Percentiles rank a stretch among this genome's conserved stretches.
These are phyloP conservation scores for Pangasius krempfi DNA, from an alignment of 2,797 vertebrate genomes.

Conservation along the genomic window DNA sequence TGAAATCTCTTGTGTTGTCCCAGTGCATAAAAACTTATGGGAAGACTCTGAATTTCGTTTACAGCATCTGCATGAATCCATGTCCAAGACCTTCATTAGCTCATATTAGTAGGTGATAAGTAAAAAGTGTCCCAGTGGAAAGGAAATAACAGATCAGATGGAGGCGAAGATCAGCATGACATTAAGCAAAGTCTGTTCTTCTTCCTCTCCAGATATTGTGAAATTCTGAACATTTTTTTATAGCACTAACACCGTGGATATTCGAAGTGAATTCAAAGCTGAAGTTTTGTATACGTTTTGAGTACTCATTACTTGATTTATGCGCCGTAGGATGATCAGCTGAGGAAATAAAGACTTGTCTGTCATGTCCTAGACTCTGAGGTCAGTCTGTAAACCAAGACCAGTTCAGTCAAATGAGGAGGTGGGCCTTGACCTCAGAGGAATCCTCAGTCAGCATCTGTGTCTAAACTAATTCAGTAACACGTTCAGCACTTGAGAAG, in stretches of 20 bases:
- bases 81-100: background rate
- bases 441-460: constrained; percentile 23
- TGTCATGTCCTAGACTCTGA: background rate
- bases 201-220: background rate
- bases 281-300: too few relatives aligned
- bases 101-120: background rate
- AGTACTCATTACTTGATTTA: background rate
- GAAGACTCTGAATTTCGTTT: background rate
- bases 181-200: background rate
- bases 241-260: background rate
- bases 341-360: background rate
- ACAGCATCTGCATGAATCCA: background rate
- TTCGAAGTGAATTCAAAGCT: background rate
- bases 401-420: constrained; percentile 4
- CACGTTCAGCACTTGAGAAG: constrained; percentile 26
- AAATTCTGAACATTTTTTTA: background rate
- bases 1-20: background rate
- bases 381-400: background rate
- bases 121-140: background rate
- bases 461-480: constrained; percentile 37
- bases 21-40: background rate
- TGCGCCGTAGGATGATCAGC: background rate
- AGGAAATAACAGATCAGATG: background rate
- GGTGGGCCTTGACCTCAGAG: constrained; percentile 4
- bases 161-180: background rate